A percentile compares a stretch with the other conserved stretches of the same genome.
phyloP scores from a whole-genome alignment of 1,140 invertebrate genomes.

The Penaeus chinensis region DNA sequence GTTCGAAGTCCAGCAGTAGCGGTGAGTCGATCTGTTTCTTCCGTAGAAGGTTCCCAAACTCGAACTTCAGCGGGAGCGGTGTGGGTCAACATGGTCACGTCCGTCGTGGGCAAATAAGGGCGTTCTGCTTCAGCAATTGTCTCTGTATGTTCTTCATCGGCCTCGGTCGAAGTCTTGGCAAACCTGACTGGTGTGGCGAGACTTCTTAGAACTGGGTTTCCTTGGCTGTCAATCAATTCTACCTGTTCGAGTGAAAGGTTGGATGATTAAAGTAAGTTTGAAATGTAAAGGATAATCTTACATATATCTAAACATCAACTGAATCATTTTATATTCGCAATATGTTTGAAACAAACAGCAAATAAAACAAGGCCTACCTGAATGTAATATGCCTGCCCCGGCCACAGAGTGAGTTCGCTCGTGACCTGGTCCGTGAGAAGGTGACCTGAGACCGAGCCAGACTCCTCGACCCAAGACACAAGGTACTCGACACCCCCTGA shows the following conservation, averaged over 20 bases:
- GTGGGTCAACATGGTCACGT: background rate
- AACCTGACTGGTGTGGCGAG: slow-evolving; percentile 44
- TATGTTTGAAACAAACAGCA: background rate
- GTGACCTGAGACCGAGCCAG: slow-evolving; percentile 48
- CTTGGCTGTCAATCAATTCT: slow-evolving; percentile 43
- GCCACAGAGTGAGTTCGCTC: slow-evolving; percentile 41
- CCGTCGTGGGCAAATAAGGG: background rate
- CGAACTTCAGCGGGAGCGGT: too few relatives aligned
- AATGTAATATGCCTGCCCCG: slow-evolving; percentile 36
- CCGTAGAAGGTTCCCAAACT: too few relatives aligned
- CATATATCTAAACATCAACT: background rate
- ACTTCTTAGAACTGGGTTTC: slow-evolving; percentile 48
- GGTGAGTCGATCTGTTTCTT: too few relatives aligned
- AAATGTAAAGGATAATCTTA: too few relatives aligned
- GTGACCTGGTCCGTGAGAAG: slow-evolving; percentile 38
- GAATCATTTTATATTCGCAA: background rate
- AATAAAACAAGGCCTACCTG: slow-evolving; percentile 19
- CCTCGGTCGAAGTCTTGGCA: background rate
- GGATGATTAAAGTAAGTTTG: too few relatives aligned
- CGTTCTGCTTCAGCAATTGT: background rate
- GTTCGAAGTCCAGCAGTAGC: too few relatives aligned
- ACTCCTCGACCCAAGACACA: slow-evolving; percentile 40
- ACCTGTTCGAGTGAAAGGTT: slow-evolving; percentile 15
- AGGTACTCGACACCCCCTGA: slow-evolving; percentile 44
- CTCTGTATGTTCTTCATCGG: background rate